Percentiles rank a stretch among this genome's conserved stretches.
These are phyloP conservation scores for Pseudolaguvia tuberculata DNA, from an alignment of 2,113 vertebrate genomes.

Conservation along the genomic window DNA sequence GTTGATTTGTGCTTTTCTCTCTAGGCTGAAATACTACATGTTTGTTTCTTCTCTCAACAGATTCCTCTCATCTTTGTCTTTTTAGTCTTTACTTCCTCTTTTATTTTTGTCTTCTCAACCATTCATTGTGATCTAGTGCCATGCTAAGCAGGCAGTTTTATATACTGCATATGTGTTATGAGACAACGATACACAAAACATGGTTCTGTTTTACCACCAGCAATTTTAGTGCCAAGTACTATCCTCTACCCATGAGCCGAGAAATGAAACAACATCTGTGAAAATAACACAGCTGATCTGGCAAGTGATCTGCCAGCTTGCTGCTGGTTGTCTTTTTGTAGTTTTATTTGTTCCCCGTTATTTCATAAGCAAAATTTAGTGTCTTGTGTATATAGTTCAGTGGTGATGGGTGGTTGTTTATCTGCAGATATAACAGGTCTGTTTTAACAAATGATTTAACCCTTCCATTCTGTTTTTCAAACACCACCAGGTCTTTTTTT, in stretches of 20 bases:
- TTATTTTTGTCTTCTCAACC: slow-evolving; percentile 24
- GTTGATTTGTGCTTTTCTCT: slow-evolving; percentile 23
- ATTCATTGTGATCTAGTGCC: slow-evolving; percentile 38
- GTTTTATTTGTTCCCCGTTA: slow-evolving; percentile 45
- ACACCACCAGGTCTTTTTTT: not conserved
- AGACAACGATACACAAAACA: slow-evolving; percentile 49
- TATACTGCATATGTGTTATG: slow-evolving; percentile 33
- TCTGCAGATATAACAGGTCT: not conserved
- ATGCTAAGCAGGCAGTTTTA: slow-evolving; percentile 33
- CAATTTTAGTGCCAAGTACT: slow-evolving; percentile 70
- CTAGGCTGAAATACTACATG: slow-evolving; percentile 27
- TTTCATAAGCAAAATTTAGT: slow-evolving; percentile 22
- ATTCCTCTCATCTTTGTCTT: slow-evolving; percentile 8
- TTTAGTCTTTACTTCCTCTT: slow-evolving; percentile 10
- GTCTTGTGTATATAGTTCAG: slow-evolving; percentile 25
- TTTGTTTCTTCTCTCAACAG: slow-evolving; percentile 24
- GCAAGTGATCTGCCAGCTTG: slow-evolving; percentile 63
- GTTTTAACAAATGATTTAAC: not conserved
- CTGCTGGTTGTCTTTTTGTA: slow-evolving; percentile 50
- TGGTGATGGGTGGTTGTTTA: not conserved
- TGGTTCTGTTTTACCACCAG: slow-evolving; percentile 65
- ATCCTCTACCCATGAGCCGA: slow-evolving; percentile 51
- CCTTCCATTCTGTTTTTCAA: slow-evolving; percentile 6
- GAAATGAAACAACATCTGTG: slow-evolving; percentile 6
- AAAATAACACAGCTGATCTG: not conserved